Evolutionary conservation across 2,113 vertebrate species (phyloP), one percentile per base, ranked within the genome.

Genomic region (Elaphurus davidianus): DNA sequence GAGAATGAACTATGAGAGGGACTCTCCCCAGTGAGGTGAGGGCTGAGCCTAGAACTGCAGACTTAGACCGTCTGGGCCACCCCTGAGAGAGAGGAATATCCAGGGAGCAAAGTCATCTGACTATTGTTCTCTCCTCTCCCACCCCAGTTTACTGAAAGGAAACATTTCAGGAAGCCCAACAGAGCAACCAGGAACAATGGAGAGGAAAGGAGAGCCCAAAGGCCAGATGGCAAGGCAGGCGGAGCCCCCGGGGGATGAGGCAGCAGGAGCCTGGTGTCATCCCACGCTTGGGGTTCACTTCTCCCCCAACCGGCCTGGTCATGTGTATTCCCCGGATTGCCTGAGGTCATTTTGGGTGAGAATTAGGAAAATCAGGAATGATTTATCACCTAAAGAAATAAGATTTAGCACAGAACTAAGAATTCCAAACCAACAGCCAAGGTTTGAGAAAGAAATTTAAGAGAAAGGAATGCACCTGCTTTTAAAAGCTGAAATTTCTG

Each of bases 401-500:
- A 55, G 43, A 79, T 27, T 71, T 64, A 71, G 45, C 78, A 91
- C n/a, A 81, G 52, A 94, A 45, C 43, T 54, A 74, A 86, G 91
- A 71, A 87, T 52, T 57, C 76, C 23, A 95, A 91, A 52, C 47
- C 89, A 95, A 55, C 9, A 89, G 62, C 27, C 78, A 71, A 50
- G 43, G 33, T 93, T 94, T 23, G 13, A 92, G 79, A 74, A 90
- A 95, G 54, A 60, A 62, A 83, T 19, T 45, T 78, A 71, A 86
- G 30, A 81, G 36, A 79, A 92, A 94, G 27, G 27, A 91, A 74
- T 36, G 23, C 7, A 86, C 30, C 28, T 92, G 9, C 79, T 81
- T 86, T 74, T 45, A 57, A 83, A 94, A 93, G 40, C 2, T 45
- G 55, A 33, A 16, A 76, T 93, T 88, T 98, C 78, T 55, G 67